Conservation (phyloP, 2,888 invertebrate species). For the Sinohyriopsis cumingii region DNA sequence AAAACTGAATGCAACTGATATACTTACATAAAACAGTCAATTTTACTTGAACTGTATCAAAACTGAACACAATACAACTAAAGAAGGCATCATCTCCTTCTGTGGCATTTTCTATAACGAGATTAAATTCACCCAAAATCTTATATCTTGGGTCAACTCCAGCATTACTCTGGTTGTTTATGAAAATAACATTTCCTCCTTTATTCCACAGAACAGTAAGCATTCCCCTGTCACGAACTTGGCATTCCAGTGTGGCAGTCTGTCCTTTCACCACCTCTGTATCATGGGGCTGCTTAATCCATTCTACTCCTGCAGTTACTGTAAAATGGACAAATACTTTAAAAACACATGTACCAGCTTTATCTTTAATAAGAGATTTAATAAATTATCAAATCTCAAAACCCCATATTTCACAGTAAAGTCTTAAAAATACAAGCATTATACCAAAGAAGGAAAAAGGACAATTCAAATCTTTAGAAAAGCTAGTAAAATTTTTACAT, state of each 20-base stretch:
- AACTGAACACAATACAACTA: conserved; percentile 40
- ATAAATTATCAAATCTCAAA: no score
- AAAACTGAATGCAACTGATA: background rate
- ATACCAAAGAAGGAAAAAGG: no score
- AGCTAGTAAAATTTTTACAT: no score
- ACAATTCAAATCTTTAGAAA: no score
- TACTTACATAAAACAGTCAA: conserved; percentile 48
- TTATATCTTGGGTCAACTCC: conserved; percentile 24
- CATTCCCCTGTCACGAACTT: conserved; percentile 12
- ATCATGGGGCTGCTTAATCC: conserved; percentile 24
- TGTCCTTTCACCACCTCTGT: conserved; percentile 25
- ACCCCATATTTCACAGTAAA: no score
- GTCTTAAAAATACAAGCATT: no score
- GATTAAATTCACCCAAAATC: conserved; percentile 36
- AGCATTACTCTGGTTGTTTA: conserved; percentile 21
- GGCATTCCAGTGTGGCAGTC: conserved; percentile 38
- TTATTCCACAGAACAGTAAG: conserved; percentile 33
- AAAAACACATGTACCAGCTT: no score
- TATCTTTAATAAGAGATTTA: no score
- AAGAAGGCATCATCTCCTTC: conserved; percentile 41
- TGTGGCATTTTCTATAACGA: conserved; percentile 40
- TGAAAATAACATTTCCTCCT: conserved; percentile 33
- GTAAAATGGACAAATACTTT: no score
- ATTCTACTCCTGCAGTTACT: conserved; percentile 14
- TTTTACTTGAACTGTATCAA: conserved; percentile 35